Conservation (phyloP, 2,113 vertebrate species). For the Oncorhynchus nerka region DNA sequence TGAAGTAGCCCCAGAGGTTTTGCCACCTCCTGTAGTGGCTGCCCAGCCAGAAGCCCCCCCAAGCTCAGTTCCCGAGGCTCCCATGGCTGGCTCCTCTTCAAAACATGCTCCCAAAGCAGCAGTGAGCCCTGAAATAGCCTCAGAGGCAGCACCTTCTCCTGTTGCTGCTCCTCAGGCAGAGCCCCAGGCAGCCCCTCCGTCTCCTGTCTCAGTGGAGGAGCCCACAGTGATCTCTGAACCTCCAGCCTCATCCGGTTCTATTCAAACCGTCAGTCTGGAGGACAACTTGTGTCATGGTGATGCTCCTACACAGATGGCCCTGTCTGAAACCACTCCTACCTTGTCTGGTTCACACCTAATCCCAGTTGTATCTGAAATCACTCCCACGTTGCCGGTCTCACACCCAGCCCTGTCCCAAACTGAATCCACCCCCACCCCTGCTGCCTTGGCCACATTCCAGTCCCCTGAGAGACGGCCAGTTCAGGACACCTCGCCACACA, state of each 20-base stretch:
- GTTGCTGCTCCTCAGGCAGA: too few relatives aligned
- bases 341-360: neutral
- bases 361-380: too few relatives aligned
- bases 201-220: neutral
- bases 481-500: slow-evolving; percentile 59
- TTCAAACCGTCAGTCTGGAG: neutral
- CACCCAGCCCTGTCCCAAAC: too few relatives aligned
- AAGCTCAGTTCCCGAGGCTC: too few relatives aligned
- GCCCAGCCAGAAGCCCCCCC: too few relatives aligned
- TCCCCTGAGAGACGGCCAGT: slow-evolving; percentile 57
- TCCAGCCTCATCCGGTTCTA: neutral
- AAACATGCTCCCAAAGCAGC: too few relatives aligned
- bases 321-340: slow-evolving; percentile 3
- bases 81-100: too few relatives aligned
- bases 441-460: neutral
- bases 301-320: slow-evolving; percentile 5
- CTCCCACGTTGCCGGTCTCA: too few relatives aligned
- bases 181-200: neutral
- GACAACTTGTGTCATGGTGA: slow-evolving; percentile 21
- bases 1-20: too few relatives aligned
- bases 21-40: too few relatives aligned
- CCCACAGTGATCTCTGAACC: neutral
- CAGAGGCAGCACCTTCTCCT: too few relatives aligned
- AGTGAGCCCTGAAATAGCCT: too few relatives aligned
- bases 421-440: neutral